Evolutionary conservation across 2,888 invertebrate species (phyloP), one percentile per base, ranked within the genome.

Genomic region (Cerastoderma edule): DNA sequence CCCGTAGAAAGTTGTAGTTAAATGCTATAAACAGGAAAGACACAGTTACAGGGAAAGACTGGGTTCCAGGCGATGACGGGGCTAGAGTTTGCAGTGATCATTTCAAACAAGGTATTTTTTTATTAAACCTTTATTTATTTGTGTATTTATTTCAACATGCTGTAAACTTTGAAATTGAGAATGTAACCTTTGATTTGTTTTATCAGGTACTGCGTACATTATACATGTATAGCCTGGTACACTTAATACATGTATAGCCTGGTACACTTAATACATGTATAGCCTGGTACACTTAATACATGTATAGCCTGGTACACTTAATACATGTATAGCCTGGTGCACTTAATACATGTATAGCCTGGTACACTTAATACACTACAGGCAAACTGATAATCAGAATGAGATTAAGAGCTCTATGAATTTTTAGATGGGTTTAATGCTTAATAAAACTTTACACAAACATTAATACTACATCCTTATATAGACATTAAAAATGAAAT

Each of bases 11-110:
- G 22, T 24, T 56, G 56, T 56, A 28, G 56, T 24, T 56, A 19
- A 8, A 56, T 4, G 56, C 56, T 13, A 66, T 66, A 48, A 66
- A 66, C 50, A 66, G 66, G 30, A 66, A 66, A 48, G 50, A 66
- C 50, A 22, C 4, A n/a, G 30, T 16, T 27, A 66, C 66, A 39
- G 66, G 66, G 10, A 48, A 66, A 50, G 48, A 48, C 22, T 50
- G 48, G 66, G 19, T 27, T 48, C 66, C 66, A n/a, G 48, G 66
- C 3, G 66, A 66, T 66, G 32, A 48, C 13, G 24, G 30, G 30
- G 66, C 46, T 2, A 13, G 48, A 48, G 10, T 66, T 46, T 66
- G 50, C 27, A 50, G 66, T 22, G 46, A 39, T 1, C 46, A 65
- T 8, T 46, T 65, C 35, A 35, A 44, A 10, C 24, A 65, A 65